phyloP scores from a whole-genome alignment of 2,113 vertebrate species.

The Uropsilus gracilis region DNA sequence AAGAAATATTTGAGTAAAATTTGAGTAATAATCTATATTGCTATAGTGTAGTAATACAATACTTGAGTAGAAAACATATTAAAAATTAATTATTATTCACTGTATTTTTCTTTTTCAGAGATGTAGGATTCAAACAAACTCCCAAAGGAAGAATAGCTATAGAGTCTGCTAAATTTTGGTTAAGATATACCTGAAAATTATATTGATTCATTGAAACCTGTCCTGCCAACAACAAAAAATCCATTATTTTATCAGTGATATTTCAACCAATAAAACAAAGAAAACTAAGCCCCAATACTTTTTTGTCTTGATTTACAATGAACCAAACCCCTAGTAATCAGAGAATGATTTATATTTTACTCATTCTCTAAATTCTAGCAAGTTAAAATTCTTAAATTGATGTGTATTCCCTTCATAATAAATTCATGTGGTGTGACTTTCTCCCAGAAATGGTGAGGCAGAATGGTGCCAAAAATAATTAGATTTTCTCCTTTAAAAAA shows the following conservation, averaged over 20 bases:
- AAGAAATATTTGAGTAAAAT: not conserved
- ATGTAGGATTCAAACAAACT: not conserved
- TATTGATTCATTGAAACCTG: not conserved
- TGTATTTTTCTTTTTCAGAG: not conserved
- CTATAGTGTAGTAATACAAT: not conserved
- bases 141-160: not conserved
- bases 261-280: slow-evolving; percentile 9
- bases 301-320: not conserved
- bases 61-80: slow-evolving; percentile 7
- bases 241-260: not conserved
- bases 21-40: too few species aligned
- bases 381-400: not conserved
- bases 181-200: not conserved
- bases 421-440: not conserved
- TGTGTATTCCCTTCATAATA: not conserved
- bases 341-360: not conserved
- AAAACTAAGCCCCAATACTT: not conserved
- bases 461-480: not conserved
- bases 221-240: not conserved
- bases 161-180: not conserved
- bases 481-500: not conserved
- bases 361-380: slow-evolving; percentile 21
- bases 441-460: not conserved
- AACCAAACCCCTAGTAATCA: not conserved
- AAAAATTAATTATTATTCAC: not conserved